Conservation (phyloP, 1,140 invertebrate species). For the Drosophila rufa region DNA sequence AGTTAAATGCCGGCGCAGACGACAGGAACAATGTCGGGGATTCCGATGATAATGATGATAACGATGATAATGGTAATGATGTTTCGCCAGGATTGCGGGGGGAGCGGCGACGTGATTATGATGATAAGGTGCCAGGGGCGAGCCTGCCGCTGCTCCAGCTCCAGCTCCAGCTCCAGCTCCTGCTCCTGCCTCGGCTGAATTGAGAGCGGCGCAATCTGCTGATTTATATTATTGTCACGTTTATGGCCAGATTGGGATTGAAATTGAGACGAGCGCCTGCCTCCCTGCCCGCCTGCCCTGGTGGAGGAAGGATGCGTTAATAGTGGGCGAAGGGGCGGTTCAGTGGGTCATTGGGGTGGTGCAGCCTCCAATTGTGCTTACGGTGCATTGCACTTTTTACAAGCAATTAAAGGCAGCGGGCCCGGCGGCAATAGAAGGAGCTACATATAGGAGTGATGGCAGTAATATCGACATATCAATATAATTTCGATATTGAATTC, state of each 20-base stretch:
- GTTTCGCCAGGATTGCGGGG: conserved; percentile 5
- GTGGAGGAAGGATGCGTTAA: conserved; percentile 19
- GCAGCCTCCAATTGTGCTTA: conserved; percentile 16
- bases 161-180: not conserved
- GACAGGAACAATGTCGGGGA: conserved; percentile 35
- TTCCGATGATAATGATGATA: conserved; percentile 22
- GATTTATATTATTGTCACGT: conserved; percentile 81
- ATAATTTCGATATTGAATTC: not conserved
- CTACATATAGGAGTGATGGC: not conserved
- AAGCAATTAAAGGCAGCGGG: conserved; percentile 58
- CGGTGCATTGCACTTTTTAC: conserved; percentile 63
- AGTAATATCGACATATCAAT: not conserved
- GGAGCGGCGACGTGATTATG: conserved; percentile 27
- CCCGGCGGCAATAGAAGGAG: not conserved
- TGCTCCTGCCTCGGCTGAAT: not conserved
- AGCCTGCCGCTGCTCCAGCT: conserved; percentile 5
- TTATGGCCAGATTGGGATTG: conserved; percentile 73
- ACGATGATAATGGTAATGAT: conserved; percentile 25
- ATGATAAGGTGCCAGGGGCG: conserved; percentile 36
- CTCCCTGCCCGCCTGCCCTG: not conserved
- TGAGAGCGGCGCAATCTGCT: conserved; percentile 54
- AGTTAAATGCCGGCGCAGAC: conserved; percentile 66
- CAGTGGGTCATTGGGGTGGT: conserved; percentile 6
- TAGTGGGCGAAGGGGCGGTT: conserved; percentile 8
- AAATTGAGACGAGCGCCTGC: conserved; percentile 29